A percentile compares a stretch with the other conserved stretches of the same genome.
Conservation (phyloP, 2,797 vertebrate genomes). For the Leptoclinus maculatus region DNA sequence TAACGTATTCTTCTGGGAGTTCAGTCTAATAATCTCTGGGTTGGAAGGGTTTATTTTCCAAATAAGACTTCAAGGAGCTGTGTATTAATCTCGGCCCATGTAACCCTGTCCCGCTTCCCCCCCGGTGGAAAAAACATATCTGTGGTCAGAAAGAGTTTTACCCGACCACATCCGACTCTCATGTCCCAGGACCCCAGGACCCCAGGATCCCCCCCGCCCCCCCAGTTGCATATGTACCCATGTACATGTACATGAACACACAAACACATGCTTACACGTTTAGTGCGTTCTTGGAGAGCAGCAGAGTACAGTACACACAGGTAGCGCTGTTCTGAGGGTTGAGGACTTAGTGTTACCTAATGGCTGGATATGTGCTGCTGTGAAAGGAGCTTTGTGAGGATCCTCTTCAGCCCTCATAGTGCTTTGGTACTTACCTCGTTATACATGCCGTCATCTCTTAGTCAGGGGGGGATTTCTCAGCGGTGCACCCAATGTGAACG, state of each 20-base stretch:
- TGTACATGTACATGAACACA: constrained; percentile 51
- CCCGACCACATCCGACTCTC: constrained; percentile 53
- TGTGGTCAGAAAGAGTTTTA: constrained; percentile 62
- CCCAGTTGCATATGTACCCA: constrained; percentile 26
- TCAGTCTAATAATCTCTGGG: constrained; percentile 69
- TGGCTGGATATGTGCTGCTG: constrained; percentile 47
- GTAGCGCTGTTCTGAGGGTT: constrained; percentile 64
- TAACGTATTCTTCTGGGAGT: constrained; percentile 70
- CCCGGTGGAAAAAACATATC: constrained; percentile 69
- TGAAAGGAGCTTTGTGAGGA: constrained; percentile 77
- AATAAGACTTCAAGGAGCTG: constrained; percentile 74
- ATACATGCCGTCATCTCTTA: constrained; percentile 45
- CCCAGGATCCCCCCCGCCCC: background rate
- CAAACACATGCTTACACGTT: constrained; percentile 54
- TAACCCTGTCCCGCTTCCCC: constrained; percentile 61
- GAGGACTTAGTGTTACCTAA: constrained; percentile 67
- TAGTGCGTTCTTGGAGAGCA: constrained; percentile 35
- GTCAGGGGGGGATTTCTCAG: constrained; percentile 34
- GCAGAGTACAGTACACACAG: constrained; percentile 54
- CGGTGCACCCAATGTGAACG: background rate
- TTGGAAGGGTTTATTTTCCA: constrained; percentile 73
- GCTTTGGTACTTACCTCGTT: constrained; percentile 31
- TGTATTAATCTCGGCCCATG: constrained; percentile 75
- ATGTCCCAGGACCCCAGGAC: constrained; percentile 25
- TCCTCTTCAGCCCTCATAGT: constrained; percentile 40